These are phyloP conservation scores for Ochlodes sylvanus DNA, from an alignment of 2,888 invertebrate genomes.

Conservation along the genomic window DNA sequence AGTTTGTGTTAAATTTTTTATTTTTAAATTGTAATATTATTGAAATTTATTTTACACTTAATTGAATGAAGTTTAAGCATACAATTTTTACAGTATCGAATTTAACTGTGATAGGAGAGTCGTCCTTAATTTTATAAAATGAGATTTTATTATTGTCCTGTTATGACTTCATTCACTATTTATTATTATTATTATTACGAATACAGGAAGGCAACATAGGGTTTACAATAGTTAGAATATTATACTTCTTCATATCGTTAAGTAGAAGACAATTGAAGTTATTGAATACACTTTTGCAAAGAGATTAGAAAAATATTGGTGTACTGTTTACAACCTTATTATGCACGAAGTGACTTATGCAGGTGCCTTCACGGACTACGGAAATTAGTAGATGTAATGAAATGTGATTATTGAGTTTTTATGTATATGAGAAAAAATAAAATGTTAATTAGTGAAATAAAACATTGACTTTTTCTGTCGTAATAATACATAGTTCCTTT, in stretches of 20 bases:
- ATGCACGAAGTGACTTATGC: conserved; percentile 28
- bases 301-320: conserved; percentile 9
- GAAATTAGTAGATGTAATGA: conserved; percentile 24
- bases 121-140: conserved; percentile 20
- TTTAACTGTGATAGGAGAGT: conserved; percentile 68
- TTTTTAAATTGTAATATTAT: conserved; percentile 9
- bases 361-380: conserved; percentile 23
- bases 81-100: conserved; percentile 51
- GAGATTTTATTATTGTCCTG: conserved; percentile 1
- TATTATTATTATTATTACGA: conserved; percentile 6
- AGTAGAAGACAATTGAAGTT: conserved; percentile 10
- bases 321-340: conserved; percentile 12
- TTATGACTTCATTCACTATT: neutral
- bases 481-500: neutral
- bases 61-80: neutral
- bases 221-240: neutral
- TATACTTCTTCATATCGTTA: conserved; percentile 17
- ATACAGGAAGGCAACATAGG: conserved; percentile 14
- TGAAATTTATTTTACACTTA: neutral
- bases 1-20: neutral
- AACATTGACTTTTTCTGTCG: conserved; percentile 25
- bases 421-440: conserved; percentile 49
- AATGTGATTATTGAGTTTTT: conserved; percentile 50
- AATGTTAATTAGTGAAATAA: conserved; percentile 41
- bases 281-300: conserved; percentile 18